Base-by-base conservation (phyloP, 2,113 vertebrate genomes). In the Rhodinocichla rosea region DNA sequence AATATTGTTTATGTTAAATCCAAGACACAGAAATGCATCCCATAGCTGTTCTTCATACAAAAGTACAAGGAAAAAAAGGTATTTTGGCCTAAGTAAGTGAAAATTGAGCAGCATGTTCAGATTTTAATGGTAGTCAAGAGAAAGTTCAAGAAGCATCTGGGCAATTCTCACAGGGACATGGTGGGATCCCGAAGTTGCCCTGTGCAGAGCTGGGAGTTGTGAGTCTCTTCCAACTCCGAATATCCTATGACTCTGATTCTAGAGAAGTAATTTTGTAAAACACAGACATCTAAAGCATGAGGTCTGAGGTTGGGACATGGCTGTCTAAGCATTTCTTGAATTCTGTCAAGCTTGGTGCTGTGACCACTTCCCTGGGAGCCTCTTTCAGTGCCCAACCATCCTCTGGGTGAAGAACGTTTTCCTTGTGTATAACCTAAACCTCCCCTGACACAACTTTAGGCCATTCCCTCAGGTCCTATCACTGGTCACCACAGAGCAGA, bases 341-440 rank as follows among this genome's bases (percentile, higher is more conserved):
- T 62, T 69, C 27, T 28, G 10, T 11, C 56, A 70, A 21, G 49
- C 3, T 70, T 37, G 26, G 11, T 33, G 35, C 35, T 19, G 35
- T 63, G 22, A 55, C 30, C 20, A 62, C 26, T 55, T 62, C 17
- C 10, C 30, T 27, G 21, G 47, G 17, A 83, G 16, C 30, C 12
- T 69, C 32, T 35, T 69, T 14, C n/a, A 62, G 30, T 7, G 40
- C 26, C 17, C 35, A 56, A 1, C 4, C 35, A 76, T 9, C 12
- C 26, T 20, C 17, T 63, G 22, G 11, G 15, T 20, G 18, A 37
- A 83, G 23, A 70, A 56, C 10, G 6, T 42, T 42, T 69, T 27
- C 30, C 15, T 33, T 0, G 0, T 20, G 22, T 63, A 27, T 32
- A 69, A 42, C 18, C 22, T 49, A 63, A 69, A 23, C 6, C 26